These are phyloP conservation scores for Anguilla japonica DNA, from an alignment of 2,113 vertebrate species.

Conservation along the genomic window DNA sequence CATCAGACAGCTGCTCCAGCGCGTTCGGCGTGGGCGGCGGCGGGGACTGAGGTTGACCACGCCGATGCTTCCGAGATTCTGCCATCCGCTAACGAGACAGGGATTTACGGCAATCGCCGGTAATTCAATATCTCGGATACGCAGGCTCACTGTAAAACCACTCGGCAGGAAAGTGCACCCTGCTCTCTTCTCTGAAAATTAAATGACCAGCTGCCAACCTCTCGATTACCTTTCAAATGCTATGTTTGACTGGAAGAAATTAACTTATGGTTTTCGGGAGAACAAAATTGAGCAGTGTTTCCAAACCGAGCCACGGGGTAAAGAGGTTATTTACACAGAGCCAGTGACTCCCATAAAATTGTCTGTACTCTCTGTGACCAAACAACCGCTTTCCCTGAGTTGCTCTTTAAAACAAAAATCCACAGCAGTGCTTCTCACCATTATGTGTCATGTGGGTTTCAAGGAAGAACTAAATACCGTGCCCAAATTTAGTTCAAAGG, in stretches of 20 bases:
- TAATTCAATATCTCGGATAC: not conserved
- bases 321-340: no score
- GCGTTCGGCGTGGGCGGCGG: not conserved
- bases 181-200: not conserved
- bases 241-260: not conserved
- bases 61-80: not conserved
- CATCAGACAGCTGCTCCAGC: not conserved
- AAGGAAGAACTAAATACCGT: no score
- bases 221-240: not conserved
- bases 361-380: no score
- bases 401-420: no score
- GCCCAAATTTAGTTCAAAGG: no score
- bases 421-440: no score
- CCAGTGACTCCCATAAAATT: no score
- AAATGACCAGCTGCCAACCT: not conserved
- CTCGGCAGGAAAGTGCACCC: not conserved
- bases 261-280: not conserved
- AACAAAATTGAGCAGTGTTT: not conserved
- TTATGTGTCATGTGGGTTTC: no score
- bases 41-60: not conserved
- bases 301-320: no score
- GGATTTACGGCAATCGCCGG: not conserved
- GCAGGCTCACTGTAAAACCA: not conserved
- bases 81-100: not conserved
- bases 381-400: no score